Base-by-base conservation (phyloP, 2,888 invertebrate species). In the Hanleya hanleyi region DNA sequence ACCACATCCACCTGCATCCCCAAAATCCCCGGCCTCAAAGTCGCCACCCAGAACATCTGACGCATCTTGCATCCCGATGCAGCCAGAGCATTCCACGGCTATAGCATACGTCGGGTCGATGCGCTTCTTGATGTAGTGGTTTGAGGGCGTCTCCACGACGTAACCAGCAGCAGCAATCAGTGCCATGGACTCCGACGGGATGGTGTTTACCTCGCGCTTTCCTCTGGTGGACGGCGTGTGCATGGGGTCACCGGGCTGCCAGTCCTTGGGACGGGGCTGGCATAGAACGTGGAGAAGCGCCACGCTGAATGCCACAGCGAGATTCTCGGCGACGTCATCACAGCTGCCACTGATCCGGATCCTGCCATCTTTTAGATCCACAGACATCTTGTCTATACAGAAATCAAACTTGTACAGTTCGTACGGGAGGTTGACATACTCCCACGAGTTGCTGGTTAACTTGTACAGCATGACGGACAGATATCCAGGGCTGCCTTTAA, bases 261-360 rank as follows among this genome's bases (percentile, higher is more conserved):
- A 84, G 71, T 78, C 79, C 33, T 74, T 71, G 7, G 86, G 84
- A 64, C 91, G 89, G 0, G 92, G 92, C 82, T 92, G 91, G 80
- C 91, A 92, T 18, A 92, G 86, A n/a, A 92, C 91, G 78, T 92
- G 91, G 26, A 92, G 86, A 7, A 92, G 85, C n/a, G 91, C 86
- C 9, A 92, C 90, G 64, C 89, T 87, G 85, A 92, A 92, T 9
- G 91, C 89, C 69, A 90, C 81, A 22, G 91, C 91, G 12, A 92
- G 85, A 74, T 91, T 91, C 81, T 92, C 91, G 2, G 91, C 91
- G 15, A 91, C 90, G 71, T 91, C 86, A 70, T 74, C 66, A 68
- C 64, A 77, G 67, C 15, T 57, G n/a, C 81, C 79, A 35, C 76
- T 74, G 12, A 88, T 77, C 33, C 83, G 77, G 33, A 88, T 80